Evolutionary conservation across 2,888 invertebrate genomes (phyloP).

Genomic region (Poecilus cupreus): DNA sequence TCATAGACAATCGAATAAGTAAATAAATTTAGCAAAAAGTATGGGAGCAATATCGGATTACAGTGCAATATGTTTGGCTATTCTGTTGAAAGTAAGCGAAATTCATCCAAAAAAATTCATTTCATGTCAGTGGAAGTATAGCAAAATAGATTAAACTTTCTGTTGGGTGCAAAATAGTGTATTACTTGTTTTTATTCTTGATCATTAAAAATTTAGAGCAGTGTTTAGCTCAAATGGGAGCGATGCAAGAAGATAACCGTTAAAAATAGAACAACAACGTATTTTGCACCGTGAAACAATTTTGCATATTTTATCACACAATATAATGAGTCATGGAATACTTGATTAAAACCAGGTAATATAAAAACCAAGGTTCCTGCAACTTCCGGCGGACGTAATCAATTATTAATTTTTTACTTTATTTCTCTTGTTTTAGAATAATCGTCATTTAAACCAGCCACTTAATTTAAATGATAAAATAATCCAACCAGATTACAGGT

Average conservation of each 20-base stretch:
- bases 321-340: conserved; percentile 4
- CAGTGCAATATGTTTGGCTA: too few species aligned
- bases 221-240: background rate
- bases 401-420: conserved; percentile 7
- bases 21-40: too few species aligned
- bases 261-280: conserved; percentile 4
- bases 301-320: conserved; percentile 7
- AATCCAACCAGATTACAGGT: background rate
- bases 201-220: background rate
- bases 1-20: too few species aligned
- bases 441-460: background rate
- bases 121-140: too few species aligned
- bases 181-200: background rate
- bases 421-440: background rate
- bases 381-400: conserved; percentile 4
- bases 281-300: conserved; percentile 10
- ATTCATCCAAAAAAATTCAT: too few species aligned
- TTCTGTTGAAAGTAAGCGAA: too few species aligned
- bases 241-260: background rate
- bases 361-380: background rate
- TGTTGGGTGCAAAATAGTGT: too few species aligned
- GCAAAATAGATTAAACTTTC: too few species aligned
- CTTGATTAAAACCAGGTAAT: background rate
- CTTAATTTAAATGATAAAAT: conserved; percentile 33
- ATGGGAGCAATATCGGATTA: too few species aligned